Base-by-base conservation (phyloP, 2,113 vertebrate genomes). In the Eulacestoma nigropectus region DNA sequence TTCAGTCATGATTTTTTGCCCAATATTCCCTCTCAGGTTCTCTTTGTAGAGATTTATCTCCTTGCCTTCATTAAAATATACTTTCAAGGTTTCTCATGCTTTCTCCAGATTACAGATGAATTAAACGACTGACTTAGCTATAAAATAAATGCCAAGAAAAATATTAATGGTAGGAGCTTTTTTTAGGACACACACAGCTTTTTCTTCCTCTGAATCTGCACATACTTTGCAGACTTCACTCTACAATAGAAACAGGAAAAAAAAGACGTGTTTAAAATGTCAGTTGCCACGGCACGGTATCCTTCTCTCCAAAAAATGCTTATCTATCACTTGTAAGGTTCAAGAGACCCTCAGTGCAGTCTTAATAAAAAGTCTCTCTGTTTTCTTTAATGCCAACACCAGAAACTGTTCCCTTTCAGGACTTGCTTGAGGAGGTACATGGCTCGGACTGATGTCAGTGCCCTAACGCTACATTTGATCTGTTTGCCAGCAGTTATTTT, bases 201-300 rank as follows among this genome's bases (percentile, higher is more conserved):
- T 89, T 56, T 39, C 5, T 62, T 69, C 33, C 26, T 79, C 46
- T 65, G 37, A 87, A 87, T 92, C 47, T 47, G 7, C 41, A 65
- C n/a, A 75, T 33, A 86, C 6, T 41, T 60, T 60, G 9, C 15
- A 69, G 30, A 67, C 23, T 75, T 82, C 74, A 65, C 2, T 41
- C 39, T 50, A n/a, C 11, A 79, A 39, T 16, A 53, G 35, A 74
- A 69, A 37, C 7, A 77, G n/a, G n/a, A n/a, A 49, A 68, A 78
- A 22, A 44, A 59, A 27, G 18, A 50, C 6, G 32, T 5, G 2
- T 55, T 91, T 60, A n/a, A 83, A 74, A 79, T 15, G 30, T 7
- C 33, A 52, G 8, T 65, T 75, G 13, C 15, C 17, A 22, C 1
- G 0, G 18, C 33, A 68, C 0, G 1, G 14, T 3, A 2, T 44